Evolutionary conservation across 2,888 invertebrate genomes (phyloP).

Genomic region (Tiphia femorata): DNA sequence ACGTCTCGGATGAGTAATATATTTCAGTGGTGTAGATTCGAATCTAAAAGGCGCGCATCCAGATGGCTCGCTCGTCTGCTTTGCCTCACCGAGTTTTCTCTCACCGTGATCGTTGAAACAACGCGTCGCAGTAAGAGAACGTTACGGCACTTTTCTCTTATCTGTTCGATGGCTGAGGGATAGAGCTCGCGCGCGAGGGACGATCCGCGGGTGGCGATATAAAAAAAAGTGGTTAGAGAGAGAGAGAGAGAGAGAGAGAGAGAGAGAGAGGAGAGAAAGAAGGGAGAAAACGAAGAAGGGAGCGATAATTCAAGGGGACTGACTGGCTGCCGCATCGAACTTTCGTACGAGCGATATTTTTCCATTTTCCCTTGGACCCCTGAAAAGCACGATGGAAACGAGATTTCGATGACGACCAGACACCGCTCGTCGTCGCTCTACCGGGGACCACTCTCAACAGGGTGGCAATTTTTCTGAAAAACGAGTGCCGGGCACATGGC

Average conservation of each 20-base stretch:
- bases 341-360: background rate
- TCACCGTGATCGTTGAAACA: background rate
- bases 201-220: no score
- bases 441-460: conserved; percentile 22
- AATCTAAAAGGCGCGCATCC: background rate
- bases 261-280: conserved; percentile 10
- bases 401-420: conserved; percentile 30
- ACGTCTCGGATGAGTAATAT: background rate
- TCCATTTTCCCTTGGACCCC: conserved; percentile 1
- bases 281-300: background rate
- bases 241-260: background rate
- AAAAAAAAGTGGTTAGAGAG: no score
- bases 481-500: conserved; percentile 46
- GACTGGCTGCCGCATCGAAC: background rate
- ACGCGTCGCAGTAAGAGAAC: background rate
- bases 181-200: no score
- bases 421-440: no score
- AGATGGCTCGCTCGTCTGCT: background rate
- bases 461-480: conserved; percentile 44
- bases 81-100: background rate
- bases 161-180: no score
- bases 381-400: conserved; percentile 14
- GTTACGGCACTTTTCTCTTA: no score
- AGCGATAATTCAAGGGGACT: background rate
- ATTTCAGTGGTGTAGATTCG: background rate